phyloP scores from a whole-genome alignment of 2,113 vertebrate genomes.

The Empidonax traillii region DNA sequence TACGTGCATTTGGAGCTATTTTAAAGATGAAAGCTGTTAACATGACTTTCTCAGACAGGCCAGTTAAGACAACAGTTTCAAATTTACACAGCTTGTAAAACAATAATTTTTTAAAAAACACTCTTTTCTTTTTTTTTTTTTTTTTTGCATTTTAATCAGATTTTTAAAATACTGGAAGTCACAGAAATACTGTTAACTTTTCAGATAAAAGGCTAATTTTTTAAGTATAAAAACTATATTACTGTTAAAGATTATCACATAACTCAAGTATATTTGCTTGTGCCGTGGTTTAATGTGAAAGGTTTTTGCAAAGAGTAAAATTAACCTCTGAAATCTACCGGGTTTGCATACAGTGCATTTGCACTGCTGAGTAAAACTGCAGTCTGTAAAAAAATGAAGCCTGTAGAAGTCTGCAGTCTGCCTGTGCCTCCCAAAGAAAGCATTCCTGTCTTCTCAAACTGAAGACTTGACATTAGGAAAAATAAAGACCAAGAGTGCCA shows the following conservation, averaged over 20 bases:
- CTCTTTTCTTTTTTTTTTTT: neutral
- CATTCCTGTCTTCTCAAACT: neutral
- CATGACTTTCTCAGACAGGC: slow-evolving; percentile 45
- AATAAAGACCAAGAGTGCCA: neutral
- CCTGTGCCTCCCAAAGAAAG: neutral
- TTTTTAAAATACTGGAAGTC: neutral
- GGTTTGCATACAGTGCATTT: neutral
- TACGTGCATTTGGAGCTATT: slow-evolving; percentile 67
- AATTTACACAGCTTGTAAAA: neutral
- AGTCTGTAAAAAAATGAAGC: neutral
- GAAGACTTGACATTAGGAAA: neutral
- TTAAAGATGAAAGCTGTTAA: slow-evolving; percentile 67
- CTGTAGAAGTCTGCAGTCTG: neutral
- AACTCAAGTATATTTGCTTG: neutral
- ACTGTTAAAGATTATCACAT: neutral
- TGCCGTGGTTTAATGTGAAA: neutral
- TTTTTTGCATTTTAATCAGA: neutral
- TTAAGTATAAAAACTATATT: neutral
- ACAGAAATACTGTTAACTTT: neutral
- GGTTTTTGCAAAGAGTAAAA: neutral
- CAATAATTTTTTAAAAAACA: neutral
- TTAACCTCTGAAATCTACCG: neutral
- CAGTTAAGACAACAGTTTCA: slow-evolving; percentile 50
- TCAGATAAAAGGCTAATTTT: neutral
- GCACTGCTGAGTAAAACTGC: neutral